Evolutionary conservation across 2,888 invertebrate species (phyloP), one percentile per base, ranked within the genome.

Genomic region (Sycophila texana): DNA sequence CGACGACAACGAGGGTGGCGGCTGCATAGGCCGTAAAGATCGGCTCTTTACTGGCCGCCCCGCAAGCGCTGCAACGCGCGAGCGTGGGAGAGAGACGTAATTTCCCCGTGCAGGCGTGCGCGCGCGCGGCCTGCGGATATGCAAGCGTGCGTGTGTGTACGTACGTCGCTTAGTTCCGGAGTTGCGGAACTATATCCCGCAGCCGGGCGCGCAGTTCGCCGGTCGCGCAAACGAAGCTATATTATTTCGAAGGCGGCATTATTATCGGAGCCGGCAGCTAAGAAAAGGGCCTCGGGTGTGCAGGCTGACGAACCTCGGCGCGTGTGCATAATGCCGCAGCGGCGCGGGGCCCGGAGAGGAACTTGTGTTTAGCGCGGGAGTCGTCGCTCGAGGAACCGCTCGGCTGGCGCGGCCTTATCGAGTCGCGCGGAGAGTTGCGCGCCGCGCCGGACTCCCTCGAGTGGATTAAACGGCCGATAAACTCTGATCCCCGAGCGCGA

Each of bases 21-120:
- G 79, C 82, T 83, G 83, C 84, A 66, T 67, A 68, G 81, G 83
- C 77, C 81, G 80, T 84, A 84, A 84, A 83, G 82, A 83, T 77
- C 79, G 75, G 58, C 67, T 74, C 80, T 83, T 83, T 84, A 82
- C 78, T 83, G 71, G 47, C 58, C 65, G 20, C 26, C 10, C 14
- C 16, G n/a, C 61, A 39, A 30, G 51, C 51, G 12, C 12, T n/a
- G n/a, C n/a, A 10, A 51, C 51, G 16, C 51, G 16, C 13, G 53
- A 53, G 53, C 53, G n/a, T n/a, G n/a, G n/a, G 53, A 53, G 39
- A 39, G 39, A 7, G 39, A 53, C 53, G 14, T 53, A n/a, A 53
- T n/a, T 53, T 53, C 53, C 14, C 53, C 14, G 39, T 10, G 39
- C 39, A 39, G 39, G 39, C 39, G 39, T 10, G 39, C 39, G 39